phyloP scores from a whole-genome alignment of 1,140 invertebrate species.

The Yoshiicerus persimilis region DNA sequence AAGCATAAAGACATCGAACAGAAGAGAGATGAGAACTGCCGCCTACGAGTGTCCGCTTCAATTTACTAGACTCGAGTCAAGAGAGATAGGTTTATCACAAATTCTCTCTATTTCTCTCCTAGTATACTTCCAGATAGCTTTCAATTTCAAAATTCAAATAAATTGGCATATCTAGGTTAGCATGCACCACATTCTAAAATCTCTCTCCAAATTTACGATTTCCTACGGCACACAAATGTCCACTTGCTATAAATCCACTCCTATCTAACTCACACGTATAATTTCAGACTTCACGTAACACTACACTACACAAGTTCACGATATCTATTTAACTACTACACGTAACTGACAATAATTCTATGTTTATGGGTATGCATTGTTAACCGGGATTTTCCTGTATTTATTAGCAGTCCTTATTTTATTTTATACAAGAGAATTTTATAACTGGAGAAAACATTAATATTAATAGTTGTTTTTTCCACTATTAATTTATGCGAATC shows the following conservation, averaged over 20 bases:
- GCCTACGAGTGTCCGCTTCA: neutral
- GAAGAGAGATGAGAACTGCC: neutral
- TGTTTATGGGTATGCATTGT: too few relatives aligned
- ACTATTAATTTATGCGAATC: too few relatives aligned
- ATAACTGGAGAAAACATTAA: too few relatives aligned
- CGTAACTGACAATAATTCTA: too few relatives aligned
- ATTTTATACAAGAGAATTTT: too few relatives aligned
- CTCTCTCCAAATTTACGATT: conserved; percentile 4
- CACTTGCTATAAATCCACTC: neutral
- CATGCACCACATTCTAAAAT: neutral
- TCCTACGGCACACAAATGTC: conserved; percentile 1
- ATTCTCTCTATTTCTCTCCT: neutral
- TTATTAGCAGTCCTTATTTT: too few relatives aligned
- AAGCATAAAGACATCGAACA: neutral
- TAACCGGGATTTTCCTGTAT: too few relatives aligned
- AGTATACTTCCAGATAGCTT: neutral
- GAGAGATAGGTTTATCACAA: neutral
- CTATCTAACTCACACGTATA: neutral
- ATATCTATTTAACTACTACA: too few relatives aligned
- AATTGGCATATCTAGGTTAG: conserved; percentile 13
- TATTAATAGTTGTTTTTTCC: too few relatives aligned
- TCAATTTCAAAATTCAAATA: conserved; percentile 15
- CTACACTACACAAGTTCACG: neutral
- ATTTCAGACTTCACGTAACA: neutral
- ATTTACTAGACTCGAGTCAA: neutral